Percentiles rank a stretch among this genome's conserved stretches.
phyloP scores from a whole-genome alignment of 2,888 invertebrate genomes.

The Odontothrips loti region DNA sequence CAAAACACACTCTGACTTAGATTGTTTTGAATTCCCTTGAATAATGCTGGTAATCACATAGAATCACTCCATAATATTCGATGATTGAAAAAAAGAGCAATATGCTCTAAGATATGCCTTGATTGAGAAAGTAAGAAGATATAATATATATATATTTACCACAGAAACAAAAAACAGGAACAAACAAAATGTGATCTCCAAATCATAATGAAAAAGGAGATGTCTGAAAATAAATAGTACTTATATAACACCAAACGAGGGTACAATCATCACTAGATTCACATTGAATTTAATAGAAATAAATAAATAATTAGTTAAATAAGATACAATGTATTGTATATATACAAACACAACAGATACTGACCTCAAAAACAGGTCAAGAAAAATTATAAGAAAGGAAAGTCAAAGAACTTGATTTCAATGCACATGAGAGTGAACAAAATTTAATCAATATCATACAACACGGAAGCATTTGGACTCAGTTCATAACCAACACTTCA shows the following conservation, averaged over 20 bases:
- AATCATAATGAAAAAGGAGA: constrained; percentile 15
- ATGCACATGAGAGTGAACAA: neutral
- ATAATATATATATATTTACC: constrained; percentile 12
- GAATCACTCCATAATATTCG: constrained; percentile 24
- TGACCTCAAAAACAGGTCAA: neutral
- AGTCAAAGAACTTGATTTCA: neutral
- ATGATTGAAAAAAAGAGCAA: neutral
- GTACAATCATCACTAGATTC: neutral
- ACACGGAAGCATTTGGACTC: too few species aligned
- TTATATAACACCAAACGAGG: constrained; percentile 10
- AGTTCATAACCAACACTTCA: too few species aligned
- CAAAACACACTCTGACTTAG: constrained; percentile 23
- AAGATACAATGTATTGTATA: constrained; percentile 21
- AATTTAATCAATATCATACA: too few species aligned
- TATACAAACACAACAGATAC: constrained; percentile 11
- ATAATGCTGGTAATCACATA: constrained; percentile 11
- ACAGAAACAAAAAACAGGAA: constrained; percentile 26
- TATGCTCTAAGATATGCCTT: constrained; percentile 11
- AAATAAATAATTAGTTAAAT: constrained; percentile 27
- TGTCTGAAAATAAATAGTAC: constrained; percentile 23
- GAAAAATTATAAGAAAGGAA: neutral
- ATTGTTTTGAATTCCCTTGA: constrained; percentile 6
- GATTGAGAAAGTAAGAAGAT: constrained; percentile 17
- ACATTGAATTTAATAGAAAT: constrained; percentile 2
- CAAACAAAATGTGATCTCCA: constrained; percentile 12